These are phyloP conservation scores for Psittacula cyanocephala DNA, from an alignment of 2,113 vertebrate species.

Conservation along the genomic window DNA sequence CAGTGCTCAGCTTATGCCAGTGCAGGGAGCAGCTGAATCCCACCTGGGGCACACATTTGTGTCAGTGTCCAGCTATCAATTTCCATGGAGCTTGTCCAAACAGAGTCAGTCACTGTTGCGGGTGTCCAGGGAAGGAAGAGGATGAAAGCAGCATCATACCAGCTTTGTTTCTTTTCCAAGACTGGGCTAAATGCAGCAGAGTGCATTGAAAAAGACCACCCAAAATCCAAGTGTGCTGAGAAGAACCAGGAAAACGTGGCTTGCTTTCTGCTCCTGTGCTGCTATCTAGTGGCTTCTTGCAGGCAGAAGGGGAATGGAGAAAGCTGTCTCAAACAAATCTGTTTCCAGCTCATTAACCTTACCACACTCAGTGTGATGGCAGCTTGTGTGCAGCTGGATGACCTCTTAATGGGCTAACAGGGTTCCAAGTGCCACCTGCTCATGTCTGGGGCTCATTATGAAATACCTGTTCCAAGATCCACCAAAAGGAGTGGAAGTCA, in stretches of 20 bases:
- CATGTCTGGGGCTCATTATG: neutral
- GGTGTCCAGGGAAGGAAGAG: neutral
- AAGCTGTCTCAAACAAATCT: neutral
- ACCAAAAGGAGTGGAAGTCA: neutral
- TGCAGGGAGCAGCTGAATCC: neutral
- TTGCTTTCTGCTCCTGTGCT: neutral
- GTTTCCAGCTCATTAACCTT: neutral
- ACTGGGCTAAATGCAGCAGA: neutral
- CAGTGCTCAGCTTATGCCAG: neutral
- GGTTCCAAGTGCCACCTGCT: neutral
- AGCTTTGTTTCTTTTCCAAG: neutral
- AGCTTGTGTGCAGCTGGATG: neutral
- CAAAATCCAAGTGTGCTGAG: neutral
- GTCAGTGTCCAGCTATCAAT: neutral
- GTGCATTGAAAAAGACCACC: neutral
- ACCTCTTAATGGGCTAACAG: neutral
- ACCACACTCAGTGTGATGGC: neutral
- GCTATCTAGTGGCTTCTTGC: neutral
- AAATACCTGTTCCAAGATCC: neutral
- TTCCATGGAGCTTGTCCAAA: neutral
- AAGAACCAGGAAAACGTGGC: neutral
- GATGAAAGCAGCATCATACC: too few species aligned
- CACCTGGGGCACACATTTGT: neutral
- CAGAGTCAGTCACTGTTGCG: neutral
- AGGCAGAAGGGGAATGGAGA: neutral